Evolutionary conservation across 2,888 invertebrate species (phyloP).

Genomic region (Mechanitis messenoides): DNA sequence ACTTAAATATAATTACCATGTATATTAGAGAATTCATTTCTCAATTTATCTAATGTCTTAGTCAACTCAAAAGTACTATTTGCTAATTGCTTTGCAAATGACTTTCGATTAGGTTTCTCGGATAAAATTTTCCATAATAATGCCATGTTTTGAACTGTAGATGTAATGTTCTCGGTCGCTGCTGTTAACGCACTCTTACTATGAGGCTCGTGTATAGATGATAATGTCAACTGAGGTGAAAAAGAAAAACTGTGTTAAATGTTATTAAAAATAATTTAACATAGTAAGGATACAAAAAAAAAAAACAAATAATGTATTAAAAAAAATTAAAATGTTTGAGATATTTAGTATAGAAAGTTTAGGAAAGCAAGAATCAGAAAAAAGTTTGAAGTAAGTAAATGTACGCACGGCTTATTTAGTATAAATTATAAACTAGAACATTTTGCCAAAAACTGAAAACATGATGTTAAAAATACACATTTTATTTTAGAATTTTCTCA

Average conservation of each 20-base stretch:
- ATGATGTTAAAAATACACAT: too few species aligned
- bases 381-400: too few species aligned
- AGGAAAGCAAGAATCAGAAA: too few species aligned
- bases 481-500: too few species aligned
- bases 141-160: conserved; percentile 42
- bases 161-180: conserved; percentile 42
- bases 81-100: conserved; percentile 35
- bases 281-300: background rate
- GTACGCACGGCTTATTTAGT: too few species aligned
- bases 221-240: conserved; percentile 46
- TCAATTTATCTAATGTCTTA: conserved; percentile 49
- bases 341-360: too few species aligned
- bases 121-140: conserved; percentile 41
- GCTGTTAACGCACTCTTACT: conserved; percentile 59
- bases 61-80: conserved; percentile 40
- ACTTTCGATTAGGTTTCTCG: conserved; percentile 36
- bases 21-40: conserved; percentile 36
- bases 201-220: conserved; percentile 55
- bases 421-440: too few species aligned
- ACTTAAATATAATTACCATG: conserved; percentile 19
- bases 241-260: too few species aligned
- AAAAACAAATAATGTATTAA: background rate
- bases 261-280: too few species aligned
- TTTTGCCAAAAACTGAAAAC: too few species aligned
- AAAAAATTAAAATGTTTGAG: background rate